These are phyloP conservation scores for Anorthoa munda DNA, from an alignment of 2,888 invertebrate genomes.

Conservation along the genomic window DNA sequence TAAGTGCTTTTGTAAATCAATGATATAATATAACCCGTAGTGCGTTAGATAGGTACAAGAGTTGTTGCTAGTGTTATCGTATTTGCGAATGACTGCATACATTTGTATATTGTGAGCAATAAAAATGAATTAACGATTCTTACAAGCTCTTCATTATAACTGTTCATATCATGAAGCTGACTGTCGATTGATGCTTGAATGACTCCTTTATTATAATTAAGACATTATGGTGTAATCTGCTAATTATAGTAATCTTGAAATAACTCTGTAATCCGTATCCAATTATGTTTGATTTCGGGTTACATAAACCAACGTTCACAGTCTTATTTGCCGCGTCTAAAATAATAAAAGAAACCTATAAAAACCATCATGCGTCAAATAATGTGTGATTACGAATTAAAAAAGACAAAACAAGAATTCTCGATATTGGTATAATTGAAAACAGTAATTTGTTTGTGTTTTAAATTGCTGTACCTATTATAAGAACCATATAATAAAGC, in stretches of 20 bases:
- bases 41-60: constrained; percentile 9
- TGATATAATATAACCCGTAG: constrained; percentile 25
- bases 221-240: constrained; percentile 14
- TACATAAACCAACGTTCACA: neutral
- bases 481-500: constrained; percentile 24
- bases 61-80: constrained; percentile 32
- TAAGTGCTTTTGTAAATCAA: constrained; percentile 34
- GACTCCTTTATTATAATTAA: constrained; percentile 23
- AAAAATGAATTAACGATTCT: constrained; percentile 21
- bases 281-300: neutral
- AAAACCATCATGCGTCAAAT: neutral
- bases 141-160: constrained; percentile 21
- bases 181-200: constrained; percentile 7
- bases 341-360: neutral
- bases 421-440: constrained; percentile 12
- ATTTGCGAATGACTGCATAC: constrained; percentile 2
- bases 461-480: constrained; percentile 15
- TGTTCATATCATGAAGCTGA: constrained; percentile 16
- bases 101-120: constrained; percentile 18
- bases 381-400: neutral
- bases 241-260: constrained; percentile 13
- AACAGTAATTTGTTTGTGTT: neutral
- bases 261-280: constrained; percentile 1
- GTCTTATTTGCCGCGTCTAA: neutral
- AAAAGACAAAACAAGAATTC: neutral